These are phyloP conservation scores for Grallaria varia DNA, from an alignment of 2,113 vertebrate genomes.

Conservation along the genomic window DNA sequence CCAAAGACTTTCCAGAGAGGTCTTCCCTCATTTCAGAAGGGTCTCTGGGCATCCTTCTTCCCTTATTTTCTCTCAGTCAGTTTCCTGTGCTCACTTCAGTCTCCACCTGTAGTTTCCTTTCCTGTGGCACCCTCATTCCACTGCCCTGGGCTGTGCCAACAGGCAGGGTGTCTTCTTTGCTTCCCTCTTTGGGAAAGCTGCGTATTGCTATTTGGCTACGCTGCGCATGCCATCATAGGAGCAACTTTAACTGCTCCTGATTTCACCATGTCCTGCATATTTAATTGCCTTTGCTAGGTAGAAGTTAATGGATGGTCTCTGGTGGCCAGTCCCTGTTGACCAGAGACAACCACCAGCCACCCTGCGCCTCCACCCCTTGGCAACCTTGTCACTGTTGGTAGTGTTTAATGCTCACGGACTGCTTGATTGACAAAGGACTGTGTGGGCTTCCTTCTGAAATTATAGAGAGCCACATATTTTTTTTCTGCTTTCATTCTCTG, in stretches of 20 bases:
- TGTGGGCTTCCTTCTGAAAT: not conserved
- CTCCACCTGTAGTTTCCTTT: not conserved
- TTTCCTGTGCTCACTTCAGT: not conserved
- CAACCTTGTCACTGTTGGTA: not conserved
- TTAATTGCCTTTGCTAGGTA: not conserved
- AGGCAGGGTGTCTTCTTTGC: not conserved
- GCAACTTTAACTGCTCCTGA: not conserved
- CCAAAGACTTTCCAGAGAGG: not conserved
- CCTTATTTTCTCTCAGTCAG: not conserved
- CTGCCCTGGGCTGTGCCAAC: accelerated
- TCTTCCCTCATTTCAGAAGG: not conserved
- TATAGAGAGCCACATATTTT: not conserved
- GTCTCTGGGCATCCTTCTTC: not conserved
- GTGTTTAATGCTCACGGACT: not conserved
- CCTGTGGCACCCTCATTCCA: not conserved
- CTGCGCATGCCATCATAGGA: not conserved
- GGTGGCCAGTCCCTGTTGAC: not conserved
- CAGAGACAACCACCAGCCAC: not conserved
- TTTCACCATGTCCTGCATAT: not conserved
- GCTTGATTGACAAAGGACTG: not conserved
- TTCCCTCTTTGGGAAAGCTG: not conserved
- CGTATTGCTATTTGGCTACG: not conserved
- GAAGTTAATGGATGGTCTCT: not conserved
- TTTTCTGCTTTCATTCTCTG: not conserved
- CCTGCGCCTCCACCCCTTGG: accelerated